Evolutionary conservation across 2,888 invertebrate species (phyloP), one percentile per base, ranked within the genome.

Genomic region (Zootermopsis nevadensis): DNA sequence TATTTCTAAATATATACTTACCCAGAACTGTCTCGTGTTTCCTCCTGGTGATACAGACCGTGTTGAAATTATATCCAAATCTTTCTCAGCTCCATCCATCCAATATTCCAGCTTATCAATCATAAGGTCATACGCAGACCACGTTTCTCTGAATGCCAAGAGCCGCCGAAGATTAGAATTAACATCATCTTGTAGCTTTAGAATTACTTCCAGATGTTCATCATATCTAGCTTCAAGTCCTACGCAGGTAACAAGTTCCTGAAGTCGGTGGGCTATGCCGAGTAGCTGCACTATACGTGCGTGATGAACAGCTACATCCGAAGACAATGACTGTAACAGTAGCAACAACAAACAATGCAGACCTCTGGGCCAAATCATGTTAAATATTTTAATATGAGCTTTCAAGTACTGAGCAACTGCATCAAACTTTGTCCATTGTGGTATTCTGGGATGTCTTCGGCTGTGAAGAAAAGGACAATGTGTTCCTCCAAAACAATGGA

Each of bases 1-100:
- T 10, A 38, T n/a, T 12, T 48, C 48, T 19, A 48, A 1, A 60
- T 15, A 27, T 60, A 27, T 77, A 82, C 89, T 89, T 88, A 92
- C 92, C 96, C 97, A 97, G 90, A 96, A 97, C 86, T 95, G 93
- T 86, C 95, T 92, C 89, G 96, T 93, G 87, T 95, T 95, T 81
- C 94, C 94, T 19, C 93, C 93, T 0, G 93, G 92, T 81, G 93
- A 92, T 27, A 93, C 89, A 35, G 90, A 91, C 0, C 94, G 93
- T 83, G 92, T 90, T 83, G 92, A 91, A 60, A 96, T 93, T 38
- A 92, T 90, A 84, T 92, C 91, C 77, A 96, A 89, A 88, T 95
- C 94, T 81, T 92, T 91, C 86, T 95, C 95, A 0, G 95, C 95
- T 82, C 92, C 92, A 85, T 93, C 93, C 88, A 97, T 92, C 94